These are phyloP conservation scores for Cyrtodaria siliqua DNA, from an alignment of 2,888 invertebrate species.

Conservation along the genomic window DNA sequence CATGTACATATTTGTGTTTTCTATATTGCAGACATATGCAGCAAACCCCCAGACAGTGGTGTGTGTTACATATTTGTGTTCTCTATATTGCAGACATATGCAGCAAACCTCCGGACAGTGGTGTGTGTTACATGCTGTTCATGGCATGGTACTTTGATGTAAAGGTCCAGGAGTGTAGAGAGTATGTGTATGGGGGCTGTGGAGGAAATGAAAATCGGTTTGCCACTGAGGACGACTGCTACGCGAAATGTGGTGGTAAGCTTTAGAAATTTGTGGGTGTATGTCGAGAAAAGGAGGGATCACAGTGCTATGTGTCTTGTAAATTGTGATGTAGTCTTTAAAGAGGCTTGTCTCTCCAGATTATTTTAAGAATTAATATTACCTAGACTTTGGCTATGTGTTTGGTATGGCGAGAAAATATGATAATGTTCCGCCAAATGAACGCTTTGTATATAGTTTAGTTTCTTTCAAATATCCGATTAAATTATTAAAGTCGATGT, in stretches of 20 bases:
- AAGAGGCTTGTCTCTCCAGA: too few relatives aligned
- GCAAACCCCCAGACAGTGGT: constrained; percentile 22
- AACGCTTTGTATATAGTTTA: too few relatives aligned
- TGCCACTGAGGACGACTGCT: constrained; percentile 43
- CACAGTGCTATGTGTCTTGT: too few relatives aligned
- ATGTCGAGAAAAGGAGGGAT: too few relatives aligned
- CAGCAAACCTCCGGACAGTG: constrained; percentile 14
- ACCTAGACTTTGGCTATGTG: too few relatives aligned
- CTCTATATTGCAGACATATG: constrained; percentile 39
- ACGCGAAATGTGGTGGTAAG: constrained; percentile 42
- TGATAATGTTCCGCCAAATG: too few relatives aligned
- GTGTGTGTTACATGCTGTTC: constrained; percentile 17
- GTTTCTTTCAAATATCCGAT: too few relatives aligned
- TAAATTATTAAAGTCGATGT: too few relatives aligned
- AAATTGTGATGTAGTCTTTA: too few relatives aligned
- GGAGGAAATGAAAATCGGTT: constrained; percentile 46
- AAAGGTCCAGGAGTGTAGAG: constrained; percentile 26
- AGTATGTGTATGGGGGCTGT: constrained; percentile 44
- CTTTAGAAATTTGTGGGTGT: background rate
- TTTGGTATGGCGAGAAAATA: too few relatives aligned
- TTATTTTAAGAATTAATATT: too few relatives aligned
- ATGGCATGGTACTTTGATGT: constrained; percentile 38
- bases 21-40: constrained; percentile 40
- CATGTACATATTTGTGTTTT: too few relatives aligned
- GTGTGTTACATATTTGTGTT: constrained; percentile 20